phyloP scores from a whole-genome alignment of 2,113 vertebrate species.

The Isurus oxyrinchus region DNA sequence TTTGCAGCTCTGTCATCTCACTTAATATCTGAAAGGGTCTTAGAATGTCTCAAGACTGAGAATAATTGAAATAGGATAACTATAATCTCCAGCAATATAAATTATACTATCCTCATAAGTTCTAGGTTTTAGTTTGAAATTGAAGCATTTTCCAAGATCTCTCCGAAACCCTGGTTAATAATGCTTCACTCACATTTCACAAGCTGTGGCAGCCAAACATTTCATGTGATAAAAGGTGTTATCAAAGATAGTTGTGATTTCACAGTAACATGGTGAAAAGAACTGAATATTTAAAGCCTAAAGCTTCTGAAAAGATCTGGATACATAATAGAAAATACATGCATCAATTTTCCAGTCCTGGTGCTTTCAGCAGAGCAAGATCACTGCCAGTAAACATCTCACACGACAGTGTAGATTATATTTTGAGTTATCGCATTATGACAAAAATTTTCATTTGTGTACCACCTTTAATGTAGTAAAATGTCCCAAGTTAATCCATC shows the following conservation, averaged over 20 bases:
- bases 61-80: neutral
- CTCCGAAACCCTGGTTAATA: neutral
- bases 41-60: neutral
- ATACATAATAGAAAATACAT: neutral
- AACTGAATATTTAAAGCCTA: neutral
- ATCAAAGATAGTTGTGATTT: neutral
- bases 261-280: neutral
- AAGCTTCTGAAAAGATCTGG: neutral
- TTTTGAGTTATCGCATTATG: neutral
- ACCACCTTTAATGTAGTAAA: neutral
- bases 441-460: neutral
- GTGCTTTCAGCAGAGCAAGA: neutral
- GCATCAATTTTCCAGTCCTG: neutral
- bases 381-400: neutral
- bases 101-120: neutral
- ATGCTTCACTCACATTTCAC: neutral
- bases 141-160: neutral
- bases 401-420: neutral
- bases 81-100: neutral
- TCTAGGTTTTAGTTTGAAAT: neutral
- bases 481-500: neutral
- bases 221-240: conserved; percentile 7
- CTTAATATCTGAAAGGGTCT: neutral
- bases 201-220: neutral
- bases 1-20: neutral